phyloP scores from a whole-genome alignment of 2,888 invertebrate species.

The Apomyelois bistriatella region DNA sequence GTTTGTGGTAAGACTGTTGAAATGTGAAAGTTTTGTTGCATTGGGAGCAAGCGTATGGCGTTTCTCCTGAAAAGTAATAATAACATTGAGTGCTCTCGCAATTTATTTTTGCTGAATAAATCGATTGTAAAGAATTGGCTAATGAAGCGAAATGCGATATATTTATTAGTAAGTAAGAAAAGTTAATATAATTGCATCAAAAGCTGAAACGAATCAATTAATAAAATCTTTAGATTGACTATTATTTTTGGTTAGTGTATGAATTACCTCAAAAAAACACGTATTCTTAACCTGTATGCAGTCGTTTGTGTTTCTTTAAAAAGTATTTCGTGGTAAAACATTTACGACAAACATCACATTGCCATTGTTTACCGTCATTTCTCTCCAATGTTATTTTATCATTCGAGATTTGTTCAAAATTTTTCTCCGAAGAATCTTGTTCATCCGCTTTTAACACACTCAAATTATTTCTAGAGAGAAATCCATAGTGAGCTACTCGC shows the following conservation, averaged over 20 bases:
- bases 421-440: slow-evolving; percentile 28
- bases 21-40: slow-evolving; percentile 93
- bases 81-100: background rate
- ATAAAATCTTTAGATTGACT: slow-evolving; percentile 4
- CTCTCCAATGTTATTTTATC: slow-evolving; percentile 45
- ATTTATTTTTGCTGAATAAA: background rate
- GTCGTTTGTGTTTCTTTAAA: slow-evolving; percentile 91
- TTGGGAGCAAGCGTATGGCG: slow-evolving; percentile 90
- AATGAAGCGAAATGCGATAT: background rate
- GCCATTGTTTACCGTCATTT: slow-evolving; percentile 89
- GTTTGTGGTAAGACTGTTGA: slow-evolving; percentile 94
- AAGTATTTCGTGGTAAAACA: slow-evolving; percentile 94
- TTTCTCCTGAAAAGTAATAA: slow-evolving; percentile 83
- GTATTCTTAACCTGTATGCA: slow-evolving; percentile 87
- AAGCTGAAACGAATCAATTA: background rate
- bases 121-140: background rate
- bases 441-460: slow-evolving; percentile 25
- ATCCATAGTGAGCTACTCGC: slow-evolving; percentile 87
- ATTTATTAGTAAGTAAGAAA: background rate
- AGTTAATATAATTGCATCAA: slow-evolving; percentile 7
- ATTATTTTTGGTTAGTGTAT: slow-evolving; percentile 56
- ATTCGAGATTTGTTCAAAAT: slow-evolving; percentile 26
- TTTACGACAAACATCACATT: slow-evolving; percentile 91
- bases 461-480: slow-evolving; percentile 47
- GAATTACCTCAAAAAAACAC: slow-evolving; percentile 69